Percentiles rank a stretch among this genome's conserved stretches.
These are phyloP conservation scores for Exephanes ischioxanthus DNA, from an alignment of 2,888 invertebrate species.

Conservation along the genomic window DNA sequence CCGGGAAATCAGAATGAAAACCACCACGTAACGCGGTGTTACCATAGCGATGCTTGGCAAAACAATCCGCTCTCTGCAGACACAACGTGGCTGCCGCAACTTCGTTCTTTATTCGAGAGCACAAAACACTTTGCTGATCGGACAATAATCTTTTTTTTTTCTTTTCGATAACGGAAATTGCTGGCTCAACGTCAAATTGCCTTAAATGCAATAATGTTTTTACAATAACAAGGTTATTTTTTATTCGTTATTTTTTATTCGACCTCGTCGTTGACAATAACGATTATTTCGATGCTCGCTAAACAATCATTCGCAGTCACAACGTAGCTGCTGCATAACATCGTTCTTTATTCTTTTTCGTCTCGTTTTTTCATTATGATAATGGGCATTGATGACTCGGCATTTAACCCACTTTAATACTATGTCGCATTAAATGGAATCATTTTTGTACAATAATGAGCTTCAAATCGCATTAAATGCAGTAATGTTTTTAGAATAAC, in stretches of 20 bases:
- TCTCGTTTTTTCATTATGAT: background rate
- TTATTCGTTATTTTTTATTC: too few relatives aligned
- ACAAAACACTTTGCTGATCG: background rate
- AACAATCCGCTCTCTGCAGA: slow-evolving; percentile 63
- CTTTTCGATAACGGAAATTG: background rate
- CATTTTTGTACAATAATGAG: too few relatives aligned
- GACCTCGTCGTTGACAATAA: too few relatives aligned
- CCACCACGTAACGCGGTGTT: slow-evolving; percentile 62
- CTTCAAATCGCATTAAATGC: too few relatives aligned
- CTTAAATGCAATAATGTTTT: too few relatives aligned
- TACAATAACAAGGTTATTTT: too few relatives aligned
- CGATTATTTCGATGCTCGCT: slow-evolving; percentile 59
- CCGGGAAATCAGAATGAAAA: slow-evolving; percentile 40
- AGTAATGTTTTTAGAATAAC: too few relatives aligned
- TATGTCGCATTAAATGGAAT: too few relatives aligned
- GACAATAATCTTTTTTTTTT: background rate
- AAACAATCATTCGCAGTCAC: slow-evolving; percentile 66
- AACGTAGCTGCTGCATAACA: background rate
- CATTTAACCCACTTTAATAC: too few relatives aligned
- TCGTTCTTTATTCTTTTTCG: background rate
- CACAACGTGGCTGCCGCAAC: background rate
- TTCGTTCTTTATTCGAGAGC: background rate
- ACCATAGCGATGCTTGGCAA: slow-evolving; percentile 72
- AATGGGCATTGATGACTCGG: background rate
- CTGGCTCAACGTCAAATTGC: too few relatives aligned